These are phyloP conservation scores for Neotoxoptera formosana DNA, from an alignment of 1,140 invertebrate genomes.

Conservation along the genomic window DNA sequence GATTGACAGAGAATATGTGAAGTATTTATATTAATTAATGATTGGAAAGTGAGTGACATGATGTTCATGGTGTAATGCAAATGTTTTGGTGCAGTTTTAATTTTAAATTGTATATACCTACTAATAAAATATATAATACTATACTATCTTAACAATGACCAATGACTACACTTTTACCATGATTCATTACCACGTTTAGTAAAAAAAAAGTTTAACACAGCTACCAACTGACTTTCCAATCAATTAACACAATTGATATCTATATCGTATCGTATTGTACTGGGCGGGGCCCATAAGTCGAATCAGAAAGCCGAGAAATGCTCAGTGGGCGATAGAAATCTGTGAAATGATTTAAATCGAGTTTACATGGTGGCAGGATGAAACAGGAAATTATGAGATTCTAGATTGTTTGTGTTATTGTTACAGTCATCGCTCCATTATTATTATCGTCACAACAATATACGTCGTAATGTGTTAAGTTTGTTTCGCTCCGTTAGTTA, in stretches of 20 bases:
- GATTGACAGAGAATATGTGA: too few relatives aligned
- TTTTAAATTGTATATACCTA: too few relatives aligned
- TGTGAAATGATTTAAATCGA: not conserved
- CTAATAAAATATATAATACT: too few relatives aligned
- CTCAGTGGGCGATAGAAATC: not conserved
- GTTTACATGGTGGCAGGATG: not conserved
- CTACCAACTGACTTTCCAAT: too few relatives aligned
- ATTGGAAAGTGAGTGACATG: too few relatives aligned
- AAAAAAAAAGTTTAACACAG: too few relatives aligned
- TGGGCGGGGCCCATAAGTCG: not conserved
- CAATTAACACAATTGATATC: not conserved
- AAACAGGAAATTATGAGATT: slow-evolving; percentile 1
- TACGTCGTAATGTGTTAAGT: not conserved
- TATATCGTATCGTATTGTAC: not conserved
- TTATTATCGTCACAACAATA: not conserved
- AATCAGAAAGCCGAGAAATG: not conserved
- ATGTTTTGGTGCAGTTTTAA: too few relatives aligned
- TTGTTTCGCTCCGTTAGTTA: not conserved
- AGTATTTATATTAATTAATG: too few relatives aligned
- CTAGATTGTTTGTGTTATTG: not conserved
- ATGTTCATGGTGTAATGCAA: too few relatives aligned
- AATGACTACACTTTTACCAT: too few relatives aligned
- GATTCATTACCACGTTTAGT: too few relatives aligned
- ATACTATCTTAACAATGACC: too few relatives aligned
- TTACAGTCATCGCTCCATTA: not conserved